phyloP scores from a whole-genome alignment of 2,797 vertebrate species.

The Calcarius lapponicus region DNA sequence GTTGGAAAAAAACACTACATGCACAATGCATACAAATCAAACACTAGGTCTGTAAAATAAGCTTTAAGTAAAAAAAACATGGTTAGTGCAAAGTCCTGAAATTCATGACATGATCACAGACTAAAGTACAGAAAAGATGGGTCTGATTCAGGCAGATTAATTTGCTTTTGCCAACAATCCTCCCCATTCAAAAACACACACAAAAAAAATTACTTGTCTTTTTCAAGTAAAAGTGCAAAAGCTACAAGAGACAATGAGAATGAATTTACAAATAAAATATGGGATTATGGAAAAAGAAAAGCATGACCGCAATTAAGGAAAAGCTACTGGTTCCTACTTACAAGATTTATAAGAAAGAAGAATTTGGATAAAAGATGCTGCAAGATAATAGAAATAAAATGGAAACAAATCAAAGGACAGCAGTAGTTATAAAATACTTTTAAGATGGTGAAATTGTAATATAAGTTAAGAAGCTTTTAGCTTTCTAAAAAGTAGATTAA shows the following conservation, averaged over 20 bases:
- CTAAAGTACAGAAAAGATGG: slow-evolving; percentile 84
- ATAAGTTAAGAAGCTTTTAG: slow-evolving; percentile 79
- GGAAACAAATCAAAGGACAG: slow-evolving; percentile 99
- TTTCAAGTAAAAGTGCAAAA: slow-evolving; percentile 86
- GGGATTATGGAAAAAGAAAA: slow-evolving; percentile 83
- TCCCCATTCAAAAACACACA: slow-evolving; percentile 85
- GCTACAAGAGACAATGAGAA: slow-evolving; percentile 83
- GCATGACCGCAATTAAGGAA: slow-evolving; percentile 91
- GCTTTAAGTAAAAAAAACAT: slow-evolving; percentile 77
- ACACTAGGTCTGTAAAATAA: slow-evolving; percentile 83
- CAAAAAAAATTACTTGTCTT: slow-evolving; percentile 75
- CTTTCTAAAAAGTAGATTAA: slow-evolving; percentile 77
- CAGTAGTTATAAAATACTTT: slow-evolving; percentile 90
- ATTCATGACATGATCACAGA: slow-evolving; percentile 84
- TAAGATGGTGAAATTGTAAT: slow-evolving; percentile 83
- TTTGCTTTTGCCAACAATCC: slow-evolving; percentile 84
- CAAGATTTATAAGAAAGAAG: slow-evolving; percentile 99
- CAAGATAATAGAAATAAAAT: slow-evolving; percentile 99
- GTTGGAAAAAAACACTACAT: slow-evolving; percentile 80
- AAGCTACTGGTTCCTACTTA: slow-evolving; percentile 98
- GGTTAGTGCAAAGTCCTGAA: slow-evolving; percentile 86
- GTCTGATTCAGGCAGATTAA: slow-evolving; percentile 84
- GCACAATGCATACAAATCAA: slow-evolving; percentile 86
- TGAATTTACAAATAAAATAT: slow-evolving; percentile 77
- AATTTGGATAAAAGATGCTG: slow-evolving; percentile 99